Evolutionary conservation across 2,113 vertebrate genomes (phyloP), one percentile per base, ranked within the genome.

Genomic region (Etia nguti): DNA sequence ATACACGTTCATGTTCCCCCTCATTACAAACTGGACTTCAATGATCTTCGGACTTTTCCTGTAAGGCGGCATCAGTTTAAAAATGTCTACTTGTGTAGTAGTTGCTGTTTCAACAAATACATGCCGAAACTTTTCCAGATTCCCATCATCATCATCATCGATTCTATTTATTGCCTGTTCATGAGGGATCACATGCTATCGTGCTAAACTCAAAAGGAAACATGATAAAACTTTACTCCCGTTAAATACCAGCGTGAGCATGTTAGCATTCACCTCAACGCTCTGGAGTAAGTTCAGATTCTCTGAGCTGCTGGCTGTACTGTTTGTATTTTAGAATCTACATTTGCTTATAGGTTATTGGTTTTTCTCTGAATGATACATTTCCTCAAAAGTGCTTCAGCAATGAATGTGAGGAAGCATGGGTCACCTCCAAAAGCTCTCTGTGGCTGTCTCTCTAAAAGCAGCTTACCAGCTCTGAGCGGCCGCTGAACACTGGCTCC

Each of bases 371-470:
- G 87, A 88, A n/a, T 60, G 85, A 83, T 88, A 62, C 52, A 36
- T 79, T 86, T 86, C 0, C 52, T 75, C 59, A 89, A 48, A 46
- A 22, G 31, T 89, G 82, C 73, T 59, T 82, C 38, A 36, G 84
- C 65, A 70, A 70, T 82, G 57, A 83, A 73, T 87, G 59, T 88
- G 65, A 83, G 75, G 70, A 83, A 82, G 65, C 81, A 29, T 22
- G 75, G 89, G 83, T 91, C 90, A 91, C 93, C 85, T 93, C 86
- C 86, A 90, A 84, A 87, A 81, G 88, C 82, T 86, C 59, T 92
- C 86, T 5, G 9, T 11, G 68, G 82, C 93, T 83, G 83, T 81
- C 85, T 84, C 83, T 92, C 88, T 93, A 89, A 93, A 91, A 94
- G 92, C 94, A 91, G 88, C 89, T 81, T 81, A 55, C 46, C 88